These are phyloP conservation scores for Daphoenositta chrysoptera DNA, from an alignment of 2,113 vertebrate species.

Conservation along the genomic window DNA sequence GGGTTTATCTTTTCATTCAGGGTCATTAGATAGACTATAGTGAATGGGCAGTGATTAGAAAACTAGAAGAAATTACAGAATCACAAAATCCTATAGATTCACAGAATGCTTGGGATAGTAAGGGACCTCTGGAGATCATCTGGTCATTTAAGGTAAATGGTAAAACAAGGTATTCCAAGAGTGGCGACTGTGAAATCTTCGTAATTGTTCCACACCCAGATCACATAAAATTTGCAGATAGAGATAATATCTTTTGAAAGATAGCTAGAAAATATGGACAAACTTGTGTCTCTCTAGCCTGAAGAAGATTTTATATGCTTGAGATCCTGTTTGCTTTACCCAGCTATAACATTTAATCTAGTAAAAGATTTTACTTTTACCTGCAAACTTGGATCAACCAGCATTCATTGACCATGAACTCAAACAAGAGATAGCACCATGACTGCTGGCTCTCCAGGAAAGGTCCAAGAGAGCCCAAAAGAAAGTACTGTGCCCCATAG, in stretches of 20 bases:
- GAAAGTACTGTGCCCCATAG: not conserved
- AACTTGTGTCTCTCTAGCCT: not conserved
- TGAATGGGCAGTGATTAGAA: not conserved
- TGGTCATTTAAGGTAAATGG: not conserved
- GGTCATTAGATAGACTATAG: not conserved
- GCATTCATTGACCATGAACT: not conserved
- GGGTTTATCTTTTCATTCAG: not conserved
- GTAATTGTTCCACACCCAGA: not conserved
- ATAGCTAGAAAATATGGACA: not conserved
- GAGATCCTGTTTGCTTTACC: not conserved
- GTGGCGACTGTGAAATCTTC: not conserved
- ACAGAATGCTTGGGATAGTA: not conserved
- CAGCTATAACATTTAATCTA: not conserved
- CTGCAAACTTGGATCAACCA: not conserved
- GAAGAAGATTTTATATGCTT: not conserved
- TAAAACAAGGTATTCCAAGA: not conserved
- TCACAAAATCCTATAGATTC: not conserved
- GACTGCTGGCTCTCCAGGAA: not conserved
- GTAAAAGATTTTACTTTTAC: not conserved
- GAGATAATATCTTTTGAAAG: not conserved
- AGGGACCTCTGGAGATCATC: not conserved
- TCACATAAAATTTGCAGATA: not conserved
- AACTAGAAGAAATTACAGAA: not conserved
- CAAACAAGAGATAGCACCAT: not conserved
- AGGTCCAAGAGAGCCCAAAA: not conserved